Conservation (phyloP, 2,797 vertebrate species). For the Gobio occitaniae region DNA sequence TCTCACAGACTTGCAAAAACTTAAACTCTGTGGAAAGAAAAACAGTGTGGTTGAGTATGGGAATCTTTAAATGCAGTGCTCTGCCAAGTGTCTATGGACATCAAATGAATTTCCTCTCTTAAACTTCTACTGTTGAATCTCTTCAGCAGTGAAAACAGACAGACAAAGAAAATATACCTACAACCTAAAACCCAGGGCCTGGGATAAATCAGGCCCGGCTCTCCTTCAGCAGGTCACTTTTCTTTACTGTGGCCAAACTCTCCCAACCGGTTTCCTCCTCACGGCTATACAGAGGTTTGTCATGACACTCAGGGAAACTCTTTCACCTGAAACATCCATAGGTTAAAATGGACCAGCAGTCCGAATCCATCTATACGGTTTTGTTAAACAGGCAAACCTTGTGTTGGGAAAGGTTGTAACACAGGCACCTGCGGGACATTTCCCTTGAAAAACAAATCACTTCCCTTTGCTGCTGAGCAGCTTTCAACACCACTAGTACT, state of each 20-base stretch:
- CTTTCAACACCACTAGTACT: slow-evolving; percentile 40
- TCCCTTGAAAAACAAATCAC: slow-evolving; percentile 49
- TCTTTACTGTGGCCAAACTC: slow-evolving; percentile 20
- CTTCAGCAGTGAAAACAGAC: slow-evolving; percentile 19
- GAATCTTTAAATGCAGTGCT: slow-evolving; percentile 46
- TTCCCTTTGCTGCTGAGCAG: slow-evolving; percentile 39
- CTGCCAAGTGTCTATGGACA: slow-evolving; percentile 52
- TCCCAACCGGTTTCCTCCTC: slow-evolving; percentile 42
- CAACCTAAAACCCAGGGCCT: background rate
- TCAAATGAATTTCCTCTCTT: slow-evolving; percentile 48
- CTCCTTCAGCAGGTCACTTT: background rate
- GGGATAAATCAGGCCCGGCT: slow-evolving; percentile 1
- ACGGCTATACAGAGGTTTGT: slow-evolving; percentile 25
- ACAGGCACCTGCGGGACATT: slow-evolving; percentile 36
- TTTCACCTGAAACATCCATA: slow-evolving; percentile 26
- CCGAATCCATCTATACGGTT: background rate
- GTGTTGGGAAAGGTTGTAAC: slow-evolving; percentile 19
- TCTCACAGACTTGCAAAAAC: slow-evolving; percentile 41
- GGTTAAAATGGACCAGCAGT: background rate
- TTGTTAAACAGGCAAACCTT: slow-evolving; percentile 21
- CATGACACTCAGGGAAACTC: background rate
- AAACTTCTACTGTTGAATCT: slow-evolving; percentile 28
- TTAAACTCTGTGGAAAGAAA: slow-evolving; percentile 53
- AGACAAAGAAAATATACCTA: slow-evolving; percentile 28
- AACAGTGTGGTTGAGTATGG: slow-evolving; percentile 56